Evolutionary conservation across 2,113 vertebrate genomes (phyloP), one percentile per base, ranked within the genome.

Genomic region (Apteryx mantelli): DNA sequence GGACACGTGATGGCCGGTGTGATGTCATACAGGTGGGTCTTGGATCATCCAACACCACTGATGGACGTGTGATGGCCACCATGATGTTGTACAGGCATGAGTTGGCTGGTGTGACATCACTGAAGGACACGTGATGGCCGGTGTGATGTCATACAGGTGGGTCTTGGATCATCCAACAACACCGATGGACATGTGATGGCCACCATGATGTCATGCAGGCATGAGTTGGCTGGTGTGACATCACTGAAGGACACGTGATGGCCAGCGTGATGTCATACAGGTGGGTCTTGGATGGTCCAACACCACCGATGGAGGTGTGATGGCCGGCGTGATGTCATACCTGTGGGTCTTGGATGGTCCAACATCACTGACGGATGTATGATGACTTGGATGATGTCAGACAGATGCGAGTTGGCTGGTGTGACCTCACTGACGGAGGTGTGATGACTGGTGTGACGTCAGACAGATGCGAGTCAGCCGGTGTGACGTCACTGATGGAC

Each of bases 1-100:
- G 24, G 55, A 12, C 1, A 0, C 3, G 36, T 3, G 65, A 13
- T 0, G 0, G 34, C 28, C 3, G 58, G 28, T 3, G 42, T 61
- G 82, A 53, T 5, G 4, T 32, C 60, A 28, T 2, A 11, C 12
- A 4, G 32, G 44, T 4, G 36, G 7, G 30, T 7, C 17, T 48
- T 19, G 46, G 46, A 25, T 13, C 13, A 8, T 16, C 65, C 13
- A 7, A 6, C 0, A 5, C n/a, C 50, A 34, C 65, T 1, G 4
- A 19, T 40, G 87, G 46, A 44, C 16, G 44, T 2, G n/a, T 6
- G 52, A 32, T 4, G n/a, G 36, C 0, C 4, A 6, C 13, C 17
- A 36, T 17, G 65, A 68, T 48, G 34, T 48, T 84, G 36, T 2
- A 7, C 26, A 32, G 71, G 65, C 5, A 4, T 3, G 46, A 48